These are phyloP conservation scores for Dasyprocta punctata DNA, from an alignment of 2,113 vertebrate genomes.

Conservation along the genomic window DNA sequence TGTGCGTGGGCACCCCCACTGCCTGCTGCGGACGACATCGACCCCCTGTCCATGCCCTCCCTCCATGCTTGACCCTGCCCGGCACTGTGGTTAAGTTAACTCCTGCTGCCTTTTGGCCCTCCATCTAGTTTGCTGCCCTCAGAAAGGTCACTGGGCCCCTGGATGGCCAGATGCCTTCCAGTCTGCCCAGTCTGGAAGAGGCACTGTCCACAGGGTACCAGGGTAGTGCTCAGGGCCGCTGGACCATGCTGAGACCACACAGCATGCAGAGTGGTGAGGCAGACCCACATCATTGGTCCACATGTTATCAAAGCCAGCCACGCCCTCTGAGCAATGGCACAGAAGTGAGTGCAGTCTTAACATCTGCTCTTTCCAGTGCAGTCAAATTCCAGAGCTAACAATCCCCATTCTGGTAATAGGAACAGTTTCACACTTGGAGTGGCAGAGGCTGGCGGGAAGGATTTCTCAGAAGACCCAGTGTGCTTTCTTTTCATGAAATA, in stretches of 20 bases:
- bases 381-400: neutral
- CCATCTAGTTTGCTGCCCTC: neutral
- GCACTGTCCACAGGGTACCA: neutral
- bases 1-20: neutral
- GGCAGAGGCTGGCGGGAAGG: fast-evolving
- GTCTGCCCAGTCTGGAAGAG: neutral
- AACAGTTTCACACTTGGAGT: neutral
- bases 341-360: fast-evolving
- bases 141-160: neutral
- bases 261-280: fast-evolving
- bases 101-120: neutral
- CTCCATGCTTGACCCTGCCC: neutral
- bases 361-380: fast-evolving
- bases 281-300: fast-evolving
- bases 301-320: fast-evolving
- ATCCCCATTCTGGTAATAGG: neutral
- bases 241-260: neutral
- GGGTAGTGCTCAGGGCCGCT: neutral
- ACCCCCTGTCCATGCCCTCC: neutral
- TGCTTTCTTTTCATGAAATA: neutral
- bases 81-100: neutral
- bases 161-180: neutral
- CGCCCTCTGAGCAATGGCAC: fast-evolving
- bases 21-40: neutral
- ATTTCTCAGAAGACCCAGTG: neutral